Evolutionary conservation across 2,113 vertebrate species (phyloP).

Genomic region (Natator depressus): DNA sequence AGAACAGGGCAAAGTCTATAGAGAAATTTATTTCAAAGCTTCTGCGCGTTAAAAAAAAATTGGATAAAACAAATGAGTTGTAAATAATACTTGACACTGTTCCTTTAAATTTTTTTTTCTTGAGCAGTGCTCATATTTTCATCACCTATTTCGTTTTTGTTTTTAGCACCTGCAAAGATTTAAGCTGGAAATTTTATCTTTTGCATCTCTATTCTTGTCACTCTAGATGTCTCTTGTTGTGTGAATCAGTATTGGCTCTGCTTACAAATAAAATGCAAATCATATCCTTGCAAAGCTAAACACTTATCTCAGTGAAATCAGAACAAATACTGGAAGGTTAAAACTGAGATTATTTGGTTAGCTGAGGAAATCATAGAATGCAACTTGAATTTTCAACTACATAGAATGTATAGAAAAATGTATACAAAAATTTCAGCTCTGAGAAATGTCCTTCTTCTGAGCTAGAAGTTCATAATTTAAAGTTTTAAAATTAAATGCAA

Average conservation of each 20-base stretch:
- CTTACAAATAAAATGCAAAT: slow-evolving; percentile 77
- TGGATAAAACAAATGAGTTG: neutral
- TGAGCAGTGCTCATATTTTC: slow-evolving; percentile 27
- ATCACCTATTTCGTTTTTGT: slow-evolving; percentile 33
- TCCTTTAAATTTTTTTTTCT: slow-evolving; percentile 12
- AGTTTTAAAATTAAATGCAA: neutral
- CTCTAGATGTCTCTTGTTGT: slow-evolving; percentile 44
- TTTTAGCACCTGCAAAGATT: slow-evolving; percentile 66
- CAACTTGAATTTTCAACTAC: slow-evolving; percentile 28
- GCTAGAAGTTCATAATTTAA: slow-evolving; percentile 17
- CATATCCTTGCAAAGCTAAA: slow-evolving; percentile 58
- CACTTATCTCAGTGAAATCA: slow-evolving; percentile 62
- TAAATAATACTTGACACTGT: neutral
- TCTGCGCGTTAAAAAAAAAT: slow-evolving; percentile 27
- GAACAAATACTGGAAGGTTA: slow-evolving; percentile 71
- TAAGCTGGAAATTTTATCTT: slow-evolving; percentile 63
- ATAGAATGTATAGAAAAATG: slow-evolving; percentile 20
- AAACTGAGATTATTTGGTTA: slow-evolving; percentile 54
- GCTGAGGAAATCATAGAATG: slow-evolving; percentile 53
- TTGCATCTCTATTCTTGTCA: slow-evolving; percentile 51
- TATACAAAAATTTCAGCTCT: neutral
- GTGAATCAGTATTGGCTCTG: slow-evolving; percentile 57
- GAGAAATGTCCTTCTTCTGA: slow-evolving; percentile 38
- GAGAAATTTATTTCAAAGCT: neutral
- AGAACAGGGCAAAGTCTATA: neutral